Percentiles rank a stretch among this genome's conserved stretches.
Conservation (phyloP, 2,113 vertebrate species). For the Thalassoma bifasciatum region DNA sequence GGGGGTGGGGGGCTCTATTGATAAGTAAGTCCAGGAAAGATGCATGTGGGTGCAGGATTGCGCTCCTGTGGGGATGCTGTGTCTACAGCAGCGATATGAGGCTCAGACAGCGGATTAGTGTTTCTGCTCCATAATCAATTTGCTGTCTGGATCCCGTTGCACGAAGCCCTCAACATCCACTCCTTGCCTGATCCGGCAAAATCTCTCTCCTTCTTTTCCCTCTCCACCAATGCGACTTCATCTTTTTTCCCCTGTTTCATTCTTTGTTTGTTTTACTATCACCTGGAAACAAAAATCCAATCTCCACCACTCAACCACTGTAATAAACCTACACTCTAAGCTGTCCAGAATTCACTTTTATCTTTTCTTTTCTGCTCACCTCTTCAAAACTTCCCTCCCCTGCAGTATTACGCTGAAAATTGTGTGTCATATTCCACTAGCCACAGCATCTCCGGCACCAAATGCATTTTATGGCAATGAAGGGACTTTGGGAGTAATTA, state of each 20-base stretch:
- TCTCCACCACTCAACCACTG: not conserved
- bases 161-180: slow-evolving; percentile 66
- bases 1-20: slow-evolving; percentile 51
- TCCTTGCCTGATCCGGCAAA: slow-evolving; percentile 37
- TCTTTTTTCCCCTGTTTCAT: not conserved
- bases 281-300: slow-evolving; percentile 4
- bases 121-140: slow-evolving; percentile 80
- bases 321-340: slow-evolving; percentile 2
- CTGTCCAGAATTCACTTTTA: not conserved
- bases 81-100: slow-evolving; percentile 59
- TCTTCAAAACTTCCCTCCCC: not conserved
- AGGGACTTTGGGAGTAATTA: slow-evolving; percentile 44
- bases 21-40: slow-evolving; percentile 64
- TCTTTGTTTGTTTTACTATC: slow-evolving; percentile 44
- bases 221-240: not conserved
- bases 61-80: slow-evolving; percentile 58
- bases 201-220: slow-evolving; percentile 24
- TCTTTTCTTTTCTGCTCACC: not conserved
- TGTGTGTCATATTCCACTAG: slow-evolving; percentile 2
- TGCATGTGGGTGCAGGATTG: slow-evolving; percentile 64
- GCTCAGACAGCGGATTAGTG: slow-evolving; percentile 76
- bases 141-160: slow-evolving; percentile 65
- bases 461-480: slow-evolving; percentile 41
- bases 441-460: slow-evolving; percentile 27
- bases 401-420: slow-evolving; percentile 6